Base-by-base conservation (phyloP, 23 tunicate species). In the Ascidia mentula region DNA sequence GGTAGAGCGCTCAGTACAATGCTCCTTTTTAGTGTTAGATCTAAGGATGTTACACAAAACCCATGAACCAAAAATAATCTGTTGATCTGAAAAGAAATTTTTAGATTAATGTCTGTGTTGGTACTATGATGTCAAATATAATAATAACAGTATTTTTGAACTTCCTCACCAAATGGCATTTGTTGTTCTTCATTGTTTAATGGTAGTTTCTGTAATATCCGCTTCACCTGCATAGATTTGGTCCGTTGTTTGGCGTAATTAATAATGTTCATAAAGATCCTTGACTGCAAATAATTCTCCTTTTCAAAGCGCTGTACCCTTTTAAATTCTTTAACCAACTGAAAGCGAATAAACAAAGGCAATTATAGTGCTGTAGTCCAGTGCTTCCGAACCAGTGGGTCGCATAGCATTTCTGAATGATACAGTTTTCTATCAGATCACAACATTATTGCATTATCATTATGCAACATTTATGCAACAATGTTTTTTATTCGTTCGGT, bases 21-120 rank as follows among this genome's bases (percentile, higher is more conserved):
- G 32, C 35, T 33, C 7, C 74, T 71, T 71, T 36, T 34, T 36
- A 31, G 74, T 71, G 39, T 71, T 71, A 18, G 74, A 71, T 18
- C 39, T 5, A 6, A 71, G 31, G 32, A 71, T 71, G 32, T 71
- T 71, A 31, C 74, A 71, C 39, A 71, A 18, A 71, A 71, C 36
- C 74, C 74, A 71, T 18, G 74, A 71, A 20, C 74, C 74, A 71
- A 71, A 71, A 71, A 71, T 34, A 12, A 71, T 71, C 74, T 71
- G 38, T 36, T 71, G 74, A 71, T 71, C 74, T 71, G 35, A 3
- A 34, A 71, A 34, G 13, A 71, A 3, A n/a, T 33, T 71, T 9
- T 71, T 18, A 12, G 24, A 9, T 53, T 6, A 53, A 53, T 53
- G 24, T 28, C 13, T 26, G 22, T 53, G 65, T 53, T 53, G 65